Evolutionary conservation across 2,113 vertebrate species (phyloP).

Genomic region (Gnathochromis pfefferi): DNA sequence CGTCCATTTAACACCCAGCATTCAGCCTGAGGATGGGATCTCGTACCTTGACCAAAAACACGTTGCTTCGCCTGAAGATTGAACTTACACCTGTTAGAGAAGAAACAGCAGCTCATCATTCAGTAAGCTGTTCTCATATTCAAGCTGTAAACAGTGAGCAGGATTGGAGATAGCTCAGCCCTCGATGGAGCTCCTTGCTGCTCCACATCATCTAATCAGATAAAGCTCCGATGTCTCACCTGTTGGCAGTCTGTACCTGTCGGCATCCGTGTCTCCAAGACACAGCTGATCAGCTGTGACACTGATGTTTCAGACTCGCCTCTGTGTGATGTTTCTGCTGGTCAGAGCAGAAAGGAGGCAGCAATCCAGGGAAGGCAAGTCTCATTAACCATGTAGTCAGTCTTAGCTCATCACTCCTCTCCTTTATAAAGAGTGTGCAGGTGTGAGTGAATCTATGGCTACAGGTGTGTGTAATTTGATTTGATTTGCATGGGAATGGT

Average conservation of each 20-base stretch:
- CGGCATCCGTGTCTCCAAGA: not conserved
- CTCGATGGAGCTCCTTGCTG: not conserved
- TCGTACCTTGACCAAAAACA: not conserved
- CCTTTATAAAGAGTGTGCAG: not conserved
- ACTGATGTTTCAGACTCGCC: not conserved
- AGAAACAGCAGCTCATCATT: not conserved
- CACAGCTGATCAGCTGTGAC: not conserved
- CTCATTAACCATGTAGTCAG: not conserved
- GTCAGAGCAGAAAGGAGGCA: not conserved
- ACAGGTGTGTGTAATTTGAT: not conserved
- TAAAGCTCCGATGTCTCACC: not conserved
- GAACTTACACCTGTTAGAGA: not conserved
- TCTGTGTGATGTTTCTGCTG: not conserved
- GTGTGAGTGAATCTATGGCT: not conserved
- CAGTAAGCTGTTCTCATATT: not conserved
- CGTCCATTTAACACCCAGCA: constrained; percentile 4
- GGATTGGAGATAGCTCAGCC: not conserved
- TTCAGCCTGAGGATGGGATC: not conserved
- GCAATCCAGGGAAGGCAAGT: not conserved
- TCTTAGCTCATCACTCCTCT: not conserved
- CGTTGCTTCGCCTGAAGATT: not conserved
- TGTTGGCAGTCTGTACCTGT: not conserved
- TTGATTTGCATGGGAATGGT: not conserved
- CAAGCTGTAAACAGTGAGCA: not conserved
- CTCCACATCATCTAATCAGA: not conserved